Evolutionary conservation across 2,113 vertebrate genomes (phyloP), one percentile per base, ranked within the genome.

Genomic region (Ptilonorhynchus violaceus): DNA sequence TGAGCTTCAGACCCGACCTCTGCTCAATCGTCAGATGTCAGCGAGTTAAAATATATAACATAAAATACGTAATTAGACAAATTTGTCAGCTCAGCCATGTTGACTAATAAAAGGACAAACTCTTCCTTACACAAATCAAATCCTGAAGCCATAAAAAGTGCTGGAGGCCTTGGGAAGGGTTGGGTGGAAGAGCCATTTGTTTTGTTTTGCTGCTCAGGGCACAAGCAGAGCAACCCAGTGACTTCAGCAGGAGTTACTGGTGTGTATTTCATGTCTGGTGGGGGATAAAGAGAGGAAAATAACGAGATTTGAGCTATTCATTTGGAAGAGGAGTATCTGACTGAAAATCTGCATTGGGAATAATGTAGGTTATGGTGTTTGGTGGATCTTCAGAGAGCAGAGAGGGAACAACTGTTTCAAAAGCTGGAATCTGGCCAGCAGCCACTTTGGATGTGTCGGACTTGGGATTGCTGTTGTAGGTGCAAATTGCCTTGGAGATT

Each of bases 61-160:
- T 0, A 66, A 94, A 96, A 96, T 85, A 42, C 69, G 46, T 3
- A 22, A 77, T 91, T 93, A 74, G 39, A 66, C 21, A 77, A 35
- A 94, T 95, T 82, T 72, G 39, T 89, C 86, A 95, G 72, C 30
- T 33, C 88, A 79, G 74, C 55, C 55, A 13, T 31, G 74, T 37
- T 86, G 89, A 74, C 35, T 91, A 90, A 95, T 50, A 69, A 97
- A 96, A 94, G 58, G 58, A 67, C 62, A 77, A 88, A 64, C 7
- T 88, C 62, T 92, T 42, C 74, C 94, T 86, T 30, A 20, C 92
- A 95, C 89, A 96, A 95, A 95, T 97, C 95, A 95, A 95, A 91
- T 67, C 76, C 62, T 49, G 77, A 69, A 89, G n/a, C 6, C 50
- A 87, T 69, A 49, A 92, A 82, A 96, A 78, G 19, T 18, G 33